phyloP scores from a whole-genome alignment of 2,888 invertebrate species.

The Seira ritae region DNA sequence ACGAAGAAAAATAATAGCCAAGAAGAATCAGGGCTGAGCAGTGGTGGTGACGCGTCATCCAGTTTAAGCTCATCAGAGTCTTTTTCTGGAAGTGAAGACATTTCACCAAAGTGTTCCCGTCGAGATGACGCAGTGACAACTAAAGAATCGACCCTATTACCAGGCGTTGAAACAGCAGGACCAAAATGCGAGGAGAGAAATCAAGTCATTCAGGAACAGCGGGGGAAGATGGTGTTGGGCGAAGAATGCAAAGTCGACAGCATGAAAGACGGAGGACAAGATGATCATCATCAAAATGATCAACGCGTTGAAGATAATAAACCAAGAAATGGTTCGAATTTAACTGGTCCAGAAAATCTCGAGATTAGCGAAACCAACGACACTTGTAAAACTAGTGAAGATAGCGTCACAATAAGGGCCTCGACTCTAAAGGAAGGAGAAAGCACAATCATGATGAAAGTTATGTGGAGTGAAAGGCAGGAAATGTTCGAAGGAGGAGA shows the following conservation, averaged over 20 bases:
- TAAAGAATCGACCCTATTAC: conserved; percentile 28
- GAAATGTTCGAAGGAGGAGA: conserved; percentile 26
- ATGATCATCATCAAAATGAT: conserved; percentile 27
- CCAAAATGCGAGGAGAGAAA: conserved; percentile 41
- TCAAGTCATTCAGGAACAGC: conserved; percentile 43
- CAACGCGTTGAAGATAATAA: neutral
- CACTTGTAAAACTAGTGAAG: neutral
- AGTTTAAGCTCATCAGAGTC: conserved; percentile 60
- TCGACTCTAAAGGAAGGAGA: neutral
- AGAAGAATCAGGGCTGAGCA: conserved; percentile 61
- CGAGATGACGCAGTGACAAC: conserved; percentile 39
- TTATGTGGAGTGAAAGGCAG: conserved; percentile 31
- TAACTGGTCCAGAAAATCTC: neutral
- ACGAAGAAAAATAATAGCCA: conserved; percentile 53
- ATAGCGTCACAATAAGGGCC: neutral
- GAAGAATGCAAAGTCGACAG: conserved; percentile 32
- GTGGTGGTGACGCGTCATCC: conserved; percentile 57
- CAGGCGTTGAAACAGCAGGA: conserved; percentile 18
- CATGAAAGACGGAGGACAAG: neutral
- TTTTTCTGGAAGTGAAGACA: conserved; percentile 58
- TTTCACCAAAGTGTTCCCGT: conserved; percentile 49
- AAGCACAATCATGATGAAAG: conserved; percentile 42
- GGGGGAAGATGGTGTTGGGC: conserved; percentile 12
- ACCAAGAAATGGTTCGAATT: neutral
- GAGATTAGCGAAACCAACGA: neutral